Conservation (phyloP, 2,113 vertebrate species). For the Pterocles burchelli region DNA sequence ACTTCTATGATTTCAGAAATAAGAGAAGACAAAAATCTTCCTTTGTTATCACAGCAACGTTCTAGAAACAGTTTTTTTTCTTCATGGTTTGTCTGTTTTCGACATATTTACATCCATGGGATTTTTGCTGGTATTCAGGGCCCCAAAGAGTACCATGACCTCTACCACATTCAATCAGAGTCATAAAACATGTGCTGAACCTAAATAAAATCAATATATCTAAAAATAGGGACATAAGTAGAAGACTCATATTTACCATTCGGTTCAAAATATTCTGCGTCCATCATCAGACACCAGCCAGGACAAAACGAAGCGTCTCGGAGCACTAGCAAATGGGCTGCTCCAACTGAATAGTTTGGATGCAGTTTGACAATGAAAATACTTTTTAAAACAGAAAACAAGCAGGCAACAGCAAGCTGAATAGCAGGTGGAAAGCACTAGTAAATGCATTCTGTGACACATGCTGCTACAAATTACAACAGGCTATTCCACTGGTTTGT, state of each 20-base stretch:
- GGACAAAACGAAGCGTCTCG: slow-evolving; percentile 19
- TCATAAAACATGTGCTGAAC: neutral
- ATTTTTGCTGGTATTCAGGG: neutral
- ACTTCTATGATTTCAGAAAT: neutral
- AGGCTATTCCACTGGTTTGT: neutral
- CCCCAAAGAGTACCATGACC: neutral
- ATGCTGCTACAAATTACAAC: slow-evolving; percentile 25
- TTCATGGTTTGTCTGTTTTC: neutral
- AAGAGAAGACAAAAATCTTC: neutral
- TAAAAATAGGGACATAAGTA: neutral
- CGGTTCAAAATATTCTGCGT: neutral
- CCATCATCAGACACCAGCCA: slow-evolving; percentile 15
- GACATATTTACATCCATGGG: neutral
- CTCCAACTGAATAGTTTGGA: neutral
- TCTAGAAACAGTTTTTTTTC: neutral
- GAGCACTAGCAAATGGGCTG: slow-evolving; percentile 1
- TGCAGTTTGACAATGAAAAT: slow-evolving; percentile 39
- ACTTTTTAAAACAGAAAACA: slow-evolving; percentile 58
- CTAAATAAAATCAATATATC: slow-evolving; percentile 10
- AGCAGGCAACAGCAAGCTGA: slow-evolving; percentile 40
- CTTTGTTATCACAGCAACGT: neutral
- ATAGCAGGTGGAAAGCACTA: slow-evolving; percentile 43
- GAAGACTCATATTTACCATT: slow-evolving; percentile 52
- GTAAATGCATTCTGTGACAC: slow-evolving; percentile 45
- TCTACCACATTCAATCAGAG: neutral